phyloP scores from a whole-genome alignment of 1,140 invertebrate species.

The Frieseomelitta varia region DNA sequence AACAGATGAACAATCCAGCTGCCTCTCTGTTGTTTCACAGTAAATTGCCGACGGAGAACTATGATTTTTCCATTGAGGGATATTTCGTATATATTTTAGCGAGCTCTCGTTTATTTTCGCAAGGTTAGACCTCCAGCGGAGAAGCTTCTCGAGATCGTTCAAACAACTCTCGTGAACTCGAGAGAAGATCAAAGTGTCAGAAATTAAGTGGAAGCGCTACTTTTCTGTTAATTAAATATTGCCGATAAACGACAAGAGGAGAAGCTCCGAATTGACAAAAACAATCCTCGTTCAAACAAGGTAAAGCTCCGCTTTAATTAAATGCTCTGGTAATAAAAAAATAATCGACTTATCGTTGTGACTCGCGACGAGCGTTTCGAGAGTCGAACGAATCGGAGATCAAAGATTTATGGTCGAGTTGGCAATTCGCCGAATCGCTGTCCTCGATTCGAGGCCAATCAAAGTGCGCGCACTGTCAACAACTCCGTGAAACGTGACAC shows the following conservation, averaged over 20 bases:
- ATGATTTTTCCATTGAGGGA: not conserved
- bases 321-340: not conserved
- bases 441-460: constrained; percentile 8
- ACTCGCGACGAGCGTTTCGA: not conserved
- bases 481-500: not conserved
- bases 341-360: not conserved
- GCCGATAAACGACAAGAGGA: not conserved
- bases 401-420: constrained; percentile 11
- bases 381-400: constrained; percentile 18
- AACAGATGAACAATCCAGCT: too few relatives aligned
- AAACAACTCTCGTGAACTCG: not conserved
- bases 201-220: not conserved
- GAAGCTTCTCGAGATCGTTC: not conserved
- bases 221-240: constrained; percentile 3
- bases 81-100: not conserved
- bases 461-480: not conserved
- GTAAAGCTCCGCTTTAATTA: not conserved
- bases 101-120: not conserved
- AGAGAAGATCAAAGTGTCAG: not conserved
- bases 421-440: constrained; percentile 14
- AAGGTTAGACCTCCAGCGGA: not conserved
- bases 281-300: not conserved
- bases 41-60: too few relatives aligned
- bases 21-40: too few relatives aligned
- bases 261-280: not conserved